Base-by-base conservation (phyloP, 2,888 invertebrate species). In the Coelopa pilipes region DNA sequence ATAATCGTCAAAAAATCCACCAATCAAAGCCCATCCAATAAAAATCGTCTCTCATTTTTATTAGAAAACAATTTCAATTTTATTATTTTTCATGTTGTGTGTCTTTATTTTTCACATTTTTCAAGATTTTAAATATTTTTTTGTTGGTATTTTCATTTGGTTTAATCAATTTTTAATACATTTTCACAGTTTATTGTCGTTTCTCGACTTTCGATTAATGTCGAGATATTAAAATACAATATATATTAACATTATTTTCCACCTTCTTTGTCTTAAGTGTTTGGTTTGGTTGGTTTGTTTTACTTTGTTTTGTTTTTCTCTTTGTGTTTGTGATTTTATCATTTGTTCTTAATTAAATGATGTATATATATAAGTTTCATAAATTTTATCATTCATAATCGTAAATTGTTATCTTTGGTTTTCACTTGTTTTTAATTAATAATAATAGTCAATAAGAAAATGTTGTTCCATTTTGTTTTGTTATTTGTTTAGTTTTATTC, bases 131-230 rank as follows among this genome's bases (percentile, higher is more conserved):
- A 70, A 73, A 73, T 77, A 68, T 77, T 34, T 72, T 74, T 70
- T 72, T 72, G 10, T 66, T 24, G 72, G 72, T 60, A 72, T 71
- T 62, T 76, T 72, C 72, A 72, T 67, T 57, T 65, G 62, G 46
- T 74, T 78, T 75, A 55, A 72, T 71, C 72, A 75, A 73, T 76
- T 76, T 81, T 81, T 80, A 82, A 82, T 82, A 82, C 80, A 84
- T 86, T 85, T 86, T 87, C 87, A 87, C 87, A 87, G 86, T 87
- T 87, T 87, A 87, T 87, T 87, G 87, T 87, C 87, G 86, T 83
- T 86, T 87, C 87, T 87, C 87, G 87, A 87, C 87, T 78, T 82
- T 84, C 84, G 83, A 84, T 84, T 86, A 84, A 81, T 83, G 86
- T 85, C 86, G 86, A 86, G 87, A 87, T 86, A 82, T 81, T 82